Base-by-base conservation (phyloP, 2,888 invertebrate genomes). In the Dryomyza anilis region DNA sequence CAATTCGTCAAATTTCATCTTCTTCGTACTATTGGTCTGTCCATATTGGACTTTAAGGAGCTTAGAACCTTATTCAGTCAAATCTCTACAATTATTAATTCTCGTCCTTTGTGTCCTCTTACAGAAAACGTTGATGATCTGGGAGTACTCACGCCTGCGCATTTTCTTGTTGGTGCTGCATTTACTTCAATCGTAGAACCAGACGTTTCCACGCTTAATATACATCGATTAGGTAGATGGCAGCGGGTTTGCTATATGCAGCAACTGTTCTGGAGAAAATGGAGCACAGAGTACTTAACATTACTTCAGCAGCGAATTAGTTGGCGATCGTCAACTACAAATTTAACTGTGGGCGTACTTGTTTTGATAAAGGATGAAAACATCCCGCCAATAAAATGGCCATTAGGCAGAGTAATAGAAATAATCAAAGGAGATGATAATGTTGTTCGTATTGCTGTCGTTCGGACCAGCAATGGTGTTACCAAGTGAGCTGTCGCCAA, bases 241-340 rank as follows among this genome's bases (percentile, higher is more conserved):
- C 70, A 71, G 36, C 50, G 66, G 23, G 66, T 70, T 10, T 66
- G 64, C 23, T 36, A 43, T 19, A 64, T 70, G 67, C 70, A 70
- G 29, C 69, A n/a, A n/a, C n/a, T 8, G 69, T 71, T 36, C 69
- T 71, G 8, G 69, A 72, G 36, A 67, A 72, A 46, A 63, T n/a
- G n/a, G n/a, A n/a, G n/a, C n/a, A n/a, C n/a, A n/a, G n/a, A n/a
- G n/a, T n/a, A n/a, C n/a, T n/a, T n/a, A n/a, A n/a, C n/a, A n/a
- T n/a, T n/a, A n/a, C n/a, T n/a, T n/a, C n/a, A n/a, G n/a, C n/a
- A n/a, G n/a, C n/a, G 68, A 14, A 50, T 57, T 25, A 72, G 71
- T 21, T 72, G 70, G 70, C 64, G 52, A 19, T 21, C 56, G 43
- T 45, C 65, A 64, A 61, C 33, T 19, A 12, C 50, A 1, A 61